Percentiles rank a stretch among this genome's conserved stretches.
Conservation (phyloP, 92 coral and sea anemone species). For the Palythoa caribaeorum region DNA sequence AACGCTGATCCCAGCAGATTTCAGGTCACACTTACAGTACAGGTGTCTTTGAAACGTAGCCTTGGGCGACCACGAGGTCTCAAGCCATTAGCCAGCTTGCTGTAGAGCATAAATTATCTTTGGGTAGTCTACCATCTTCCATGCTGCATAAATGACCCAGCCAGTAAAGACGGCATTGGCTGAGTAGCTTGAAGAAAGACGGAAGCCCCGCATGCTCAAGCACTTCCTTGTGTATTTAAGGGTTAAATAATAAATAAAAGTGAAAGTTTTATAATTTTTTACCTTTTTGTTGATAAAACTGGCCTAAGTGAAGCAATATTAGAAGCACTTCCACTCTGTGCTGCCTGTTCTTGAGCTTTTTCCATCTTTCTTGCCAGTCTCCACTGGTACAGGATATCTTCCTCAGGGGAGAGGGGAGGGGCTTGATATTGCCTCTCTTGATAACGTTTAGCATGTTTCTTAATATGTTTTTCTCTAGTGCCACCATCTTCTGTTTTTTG, state of each 20-base stretch:
- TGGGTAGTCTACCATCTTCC: no score
- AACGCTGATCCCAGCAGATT: no score
- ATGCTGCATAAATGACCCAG: no score
- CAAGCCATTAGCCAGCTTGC: no score
- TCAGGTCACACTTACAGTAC: no score
- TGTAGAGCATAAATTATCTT: no score
- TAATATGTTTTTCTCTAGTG: conserved; percentile 42
- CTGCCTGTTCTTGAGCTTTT: conserved; percentile 82
- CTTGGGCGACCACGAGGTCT: no score
- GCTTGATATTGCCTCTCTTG: conserved; percentile 47
- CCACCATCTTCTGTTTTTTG: neutral
- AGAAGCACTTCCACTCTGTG: conserved; percentile 20
- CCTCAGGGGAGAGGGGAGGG: conserved; percentile 86
- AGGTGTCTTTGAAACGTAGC: no score
- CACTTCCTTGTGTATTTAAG: no score
- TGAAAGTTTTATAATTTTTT: neutral
- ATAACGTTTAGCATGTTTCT: conserved; percentile 32
- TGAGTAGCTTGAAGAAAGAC: no score
- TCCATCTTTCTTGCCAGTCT: conserved; percentile 94
- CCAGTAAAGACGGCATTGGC: no score
- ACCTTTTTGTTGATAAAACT: conserved; percentile 4
- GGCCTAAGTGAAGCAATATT: neutral
- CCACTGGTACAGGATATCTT: conserved; percentile 98
- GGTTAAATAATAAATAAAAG: neutral
- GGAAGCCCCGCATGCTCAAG: no score